phyloP scores from a whole-genome alignment of 2,888 invertebrate species.

The Apodemia hepburni region DNA sequence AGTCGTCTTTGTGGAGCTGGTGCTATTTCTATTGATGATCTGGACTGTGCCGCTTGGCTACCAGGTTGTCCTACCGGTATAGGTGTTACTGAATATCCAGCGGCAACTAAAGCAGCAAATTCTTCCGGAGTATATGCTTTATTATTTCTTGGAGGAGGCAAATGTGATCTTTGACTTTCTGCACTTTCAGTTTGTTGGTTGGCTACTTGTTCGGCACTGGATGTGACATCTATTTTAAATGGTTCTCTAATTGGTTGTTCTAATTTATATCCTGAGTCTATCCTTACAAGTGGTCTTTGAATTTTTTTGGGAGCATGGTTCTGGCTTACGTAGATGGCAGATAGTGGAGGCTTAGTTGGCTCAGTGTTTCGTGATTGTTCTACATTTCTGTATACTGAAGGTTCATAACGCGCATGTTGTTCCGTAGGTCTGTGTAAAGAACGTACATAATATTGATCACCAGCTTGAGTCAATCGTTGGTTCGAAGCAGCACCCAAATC shows the following conservation, averaged over 20 bases:
- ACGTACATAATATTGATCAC: constrained; percentile 63
- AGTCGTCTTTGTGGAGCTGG: constrained; percentile 39
- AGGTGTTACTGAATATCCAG: constrained; percentile 73
- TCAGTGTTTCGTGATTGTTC: constrained; percentile 50
- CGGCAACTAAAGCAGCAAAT: constrained; percentile 69
- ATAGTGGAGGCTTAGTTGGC: constrained; percentile 59
- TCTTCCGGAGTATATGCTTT: constrained; percentile 76
- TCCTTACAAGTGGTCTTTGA: constrained; percentile 43
- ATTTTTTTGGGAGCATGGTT: constrained; percentile 58
- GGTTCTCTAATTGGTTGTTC: constrained; percentile 37
- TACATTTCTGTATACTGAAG: constrained; percentile 39
- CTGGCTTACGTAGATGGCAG: constrained; percentile 67
- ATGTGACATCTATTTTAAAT: constrained; percentile 37
- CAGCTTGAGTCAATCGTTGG: constrained; percentile 51
- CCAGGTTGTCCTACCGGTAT: constrained; percentile 59
- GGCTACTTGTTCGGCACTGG: constrained; percentile 42
- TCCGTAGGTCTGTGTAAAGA: constrained; percentile 59
- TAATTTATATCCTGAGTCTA: constrained; percentile 38
- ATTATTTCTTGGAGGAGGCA: constrained; percentile 73
- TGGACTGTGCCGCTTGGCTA: constrained; percentile 57
- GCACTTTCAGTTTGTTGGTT: constrained; percentile 56
- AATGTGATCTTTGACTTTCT: constrained; percentile 60
- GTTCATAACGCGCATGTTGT: constrained; percentile 56
- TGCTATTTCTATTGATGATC: constrained; percentile 52
- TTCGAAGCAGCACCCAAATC: constrained; percentile 43